phyloP scores from a whole-genome alignment of 2,888 invertebrate species.

The Graphium colonna region DNA sequence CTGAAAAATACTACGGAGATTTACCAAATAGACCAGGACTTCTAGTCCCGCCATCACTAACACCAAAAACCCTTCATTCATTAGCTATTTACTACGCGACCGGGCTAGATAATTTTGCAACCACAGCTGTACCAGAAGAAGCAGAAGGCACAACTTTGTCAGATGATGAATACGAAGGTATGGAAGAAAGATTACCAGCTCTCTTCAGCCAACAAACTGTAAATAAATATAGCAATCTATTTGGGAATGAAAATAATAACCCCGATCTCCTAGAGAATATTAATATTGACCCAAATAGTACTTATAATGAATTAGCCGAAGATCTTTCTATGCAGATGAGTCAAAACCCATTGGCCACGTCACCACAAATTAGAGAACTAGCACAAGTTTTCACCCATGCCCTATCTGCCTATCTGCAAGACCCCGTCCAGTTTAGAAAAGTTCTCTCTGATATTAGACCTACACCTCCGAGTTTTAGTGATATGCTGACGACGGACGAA shows the following conservation, averaged over 20 bases:
- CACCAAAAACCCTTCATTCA: conserved; percentile 88
- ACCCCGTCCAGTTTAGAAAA: conserved; percentile 89
- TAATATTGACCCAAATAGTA: conserved; percentile 62
- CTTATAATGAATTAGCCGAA: conserved; percentile 66
- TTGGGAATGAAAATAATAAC: conserved; percentile 54
- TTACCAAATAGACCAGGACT: conserved; percentile 79
- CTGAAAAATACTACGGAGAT: conserved; percentile 70
- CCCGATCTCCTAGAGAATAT: conserved; percentile 62
- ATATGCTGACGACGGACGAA: conserved; percentile 57
- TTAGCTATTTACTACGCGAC: conserved; percentile 90
- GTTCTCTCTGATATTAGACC: conserved; percentile 88
- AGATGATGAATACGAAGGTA: conserved; percentile 57
- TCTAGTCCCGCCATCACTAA: conserved; percentile 86
- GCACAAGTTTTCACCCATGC: conserved; percentile 93
- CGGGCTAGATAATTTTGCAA: conserved; percentile 80
- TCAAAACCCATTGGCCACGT: conserved; percentile 80
- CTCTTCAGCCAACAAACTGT: conserved; percentile 84
- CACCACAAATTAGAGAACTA: conserved; percentile 86
- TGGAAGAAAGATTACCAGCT: conserved; percentile 76
- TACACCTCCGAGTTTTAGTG: conserved; percentile 84
- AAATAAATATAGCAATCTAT: conserved; percentile 80
- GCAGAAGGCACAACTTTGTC: conserved; percentile 50
- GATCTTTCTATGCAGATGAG: conserved; percentile 83
- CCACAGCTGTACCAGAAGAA: conserved; percentile 58
- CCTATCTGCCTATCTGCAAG: conserved; percentile 88